Percentiles rank a stretch among this genome's conserved stretches.
These are phyloP conservation scores for Orthosia incerta DNA, from an alignment of 2,888 invertebrate species.

Conservation along the genomic window DNA sequence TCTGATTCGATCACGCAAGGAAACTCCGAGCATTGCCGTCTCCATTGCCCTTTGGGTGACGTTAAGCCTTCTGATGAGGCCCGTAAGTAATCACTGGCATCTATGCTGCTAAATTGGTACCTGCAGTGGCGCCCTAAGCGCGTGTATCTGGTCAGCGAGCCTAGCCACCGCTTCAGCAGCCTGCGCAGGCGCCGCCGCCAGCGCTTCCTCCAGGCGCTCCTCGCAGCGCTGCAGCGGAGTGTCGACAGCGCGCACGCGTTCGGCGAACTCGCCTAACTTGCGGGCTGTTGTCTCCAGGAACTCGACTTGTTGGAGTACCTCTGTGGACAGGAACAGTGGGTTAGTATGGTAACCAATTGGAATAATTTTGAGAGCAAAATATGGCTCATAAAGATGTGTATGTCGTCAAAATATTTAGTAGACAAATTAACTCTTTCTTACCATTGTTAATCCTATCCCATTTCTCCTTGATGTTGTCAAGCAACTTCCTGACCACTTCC, in stretches of 20 bases:
- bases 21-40: too few relatives aligned
- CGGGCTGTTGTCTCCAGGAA: slow-evolving; percentile 96
- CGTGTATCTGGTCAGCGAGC: slow-evolving; percentile 95
- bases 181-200: slow-evolving; percentile 91
- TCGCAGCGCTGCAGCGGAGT: slow-evolving; percentile 97
- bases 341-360: not conserved
- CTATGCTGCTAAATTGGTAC: slow-evolving; percentile 59
- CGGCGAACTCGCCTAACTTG: slow-evolving; percentile 95
- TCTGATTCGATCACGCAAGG: too few relatives aligned
- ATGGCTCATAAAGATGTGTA: too few relatives aligned
- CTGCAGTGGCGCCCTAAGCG: slow-evolving; percentile 94
- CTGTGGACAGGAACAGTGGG: slow-evolving; percentile 73
- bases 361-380: too few relatives aligned
- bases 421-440: too few relatives aligned
- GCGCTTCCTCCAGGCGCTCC: slow-evolving; percentile 92
- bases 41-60: too few relatives aligned
- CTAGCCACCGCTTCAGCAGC: slow-evolving; percentile 97
- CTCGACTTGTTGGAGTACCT: slow-evolving; percentile 94
- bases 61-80: too few relatives aligned
- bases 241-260: slow-evolving; percentile 95
- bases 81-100: too few relatives aligned
- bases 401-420: too few relatives aligned
- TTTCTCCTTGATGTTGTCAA: slow-evolving; percentile 95
- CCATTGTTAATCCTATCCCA: slow-evolving; percentile 98
- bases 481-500: slow-evolving; percentile 95